Evolutionary conservation across 2,888 invertebrate genomes (phyloP), one percentile per base, ranked within the genome.

Genomic region (Euspilapteryx auroguttella): DNA sequence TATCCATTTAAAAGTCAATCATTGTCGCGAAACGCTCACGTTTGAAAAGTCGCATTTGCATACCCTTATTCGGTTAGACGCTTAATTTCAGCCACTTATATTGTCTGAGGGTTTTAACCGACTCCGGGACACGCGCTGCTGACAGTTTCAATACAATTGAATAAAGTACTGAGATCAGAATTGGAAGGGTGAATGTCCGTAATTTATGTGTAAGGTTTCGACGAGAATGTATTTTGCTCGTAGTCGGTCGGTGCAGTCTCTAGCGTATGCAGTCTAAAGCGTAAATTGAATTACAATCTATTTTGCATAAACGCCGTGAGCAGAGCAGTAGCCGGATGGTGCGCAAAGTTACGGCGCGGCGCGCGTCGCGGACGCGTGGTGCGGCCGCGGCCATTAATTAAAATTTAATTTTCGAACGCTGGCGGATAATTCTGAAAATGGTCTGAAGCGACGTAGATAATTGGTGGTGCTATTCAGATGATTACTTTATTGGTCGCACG

Each of bases 401-500:
- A 63, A 55, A 53, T 66, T 69, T 65, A 71, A 65, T 66, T 63
- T 68, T 57, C 63, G 56, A 58, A 55, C 49, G 46, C 49, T 44
- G 49, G 47, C 53, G 58, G 58, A 56, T 58, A 51, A 61, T 54
- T 58, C 55, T 44, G 54, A 52, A 44, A 47, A 44, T 41, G 40
- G 54, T 58, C 55, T 44, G 54, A 52, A 44, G 47, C 44, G 41
- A 40, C 47, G 5, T 17, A 6, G 5, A 51, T 69, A 69, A 73
- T 71, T 69, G 68, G 61, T 41, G 49, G 42, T 49, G 38, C 54
- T 51, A 47, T 58, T 46, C 45, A 47, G 55, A 55, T 65, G 63
- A 71, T 69, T 65, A 54, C 66, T 71, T 73, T 73, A 73, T 71
- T 71, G 71, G 55, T 50, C 52, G 47, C 57, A 50, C 52, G 57